Conservation (phyloP, 2,113 vertebrate species). For the Dipodomys stephensi region DNA sequence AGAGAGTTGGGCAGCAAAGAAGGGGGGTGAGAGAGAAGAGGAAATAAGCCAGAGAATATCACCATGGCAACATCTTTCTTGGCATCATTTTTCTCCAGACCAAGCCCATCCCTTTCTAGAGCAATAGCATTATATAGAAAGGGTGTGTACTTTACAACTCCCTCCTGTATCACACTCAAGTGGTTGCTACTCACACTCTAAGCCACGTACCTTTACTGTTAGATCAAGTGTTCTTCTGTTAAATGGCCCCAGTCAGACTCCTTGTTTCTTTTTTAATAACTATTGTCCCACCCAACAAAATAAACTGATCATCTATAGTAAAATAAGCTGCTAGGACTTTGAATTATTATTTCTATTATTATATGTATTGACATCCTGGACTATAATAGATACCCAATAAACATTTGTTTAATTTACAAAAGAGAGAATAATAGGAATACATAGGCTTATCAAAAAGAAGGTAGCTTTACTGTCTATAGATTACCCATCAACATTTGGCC, state of each 20-base stretch:
- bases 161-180: background rate
- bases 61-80: conserved; percentile 48
- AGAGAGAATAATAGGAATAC: background rate
- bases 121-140: background rate
- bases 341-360: background rate
- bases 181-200: background rate
- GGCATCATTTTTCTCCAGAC: background rate
- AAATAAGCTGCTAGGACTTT: conserved; percentile 10
- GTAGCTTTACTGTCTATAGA: background rate
- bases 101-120: background rate
- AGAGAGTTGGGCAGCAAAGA: conserved; percentile 3
- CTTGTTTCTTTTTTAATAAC: background rate
- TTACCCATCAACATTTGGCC: background rate
- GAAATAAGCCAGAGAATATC: conserved; percentile 10
- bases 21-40: background rate
- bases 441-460: background rate
- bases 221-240: background rate
- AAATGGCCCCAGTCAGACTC: background rate
- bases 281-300: too few species aligned
- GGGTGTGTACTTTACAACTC: background rate
- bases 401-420: conserved; percentile 5
- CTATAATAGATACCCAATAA: conserved; percentile 13
- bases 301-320: background rate
- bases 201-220: background rate
- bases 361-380: background rate